Evolutionary conservation across 2,888 invertebrate species (phyloP), one percentile per base, ranked within the genome.

Genomic region (Poecilus cupreus): DNA sequence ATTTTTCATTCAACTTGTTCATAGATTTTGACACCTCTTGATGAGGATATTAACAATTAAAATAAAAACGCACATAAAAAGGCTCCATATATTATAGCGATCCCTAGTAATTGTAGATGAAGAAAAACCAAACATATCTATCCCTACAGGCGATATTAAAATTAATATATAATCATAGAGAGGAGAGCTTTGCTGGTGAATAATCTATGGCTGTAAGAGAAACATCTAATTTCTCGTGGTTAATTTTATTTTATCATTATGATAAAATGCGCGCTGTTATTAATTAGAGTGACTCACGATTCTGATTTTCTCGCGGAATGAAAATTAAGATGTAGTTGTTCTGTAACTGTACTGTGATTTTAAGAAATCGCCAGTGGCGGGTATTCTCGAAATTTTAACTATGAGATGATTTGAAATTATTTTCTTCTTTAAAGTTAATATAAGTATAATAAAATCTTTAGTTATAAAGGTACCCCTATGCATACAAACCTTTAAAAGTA

Each of bases 1-100:
- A 60, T 60, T 60, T 60, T 60, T 68, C 32, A 68, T 68, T 68
- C 64, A 68, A 37, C 8, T 68, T 68, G 64, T 37, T 68, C 64
- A 68, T 37, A 68, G 18, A 68, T 68, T 68, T 68, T 68, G 64
- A 68, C 64, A 68, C 64, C 64, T 68, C 18, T 32, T 68, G 64
- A 68, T 37, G 64, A 68, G 64, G 64, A 68, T 68, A 68, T 68
- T 37, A 68, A 37, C 37, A 68, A 68, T 68, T 68, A 68, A 68
- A 37, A 32, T 68, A 68, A 68, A 37, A 68, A 68, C 16, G 32
- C 10, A 13, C 8, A 37, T 16, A 68, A 68, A 68, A 68, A 68
- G 32, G 2, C 6, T 37, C 37, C 37, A 16, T 37, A 18, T 5
- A 68, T 68, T 68, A 68, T 37, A 60, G 16, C 39, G 64, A 68